Evolutionary conservation across 2,113 vertebrate species (phyloP), one percentile per base, ranked within the genome.

Genomic region (Hypomesus transpacificus): DNA sequence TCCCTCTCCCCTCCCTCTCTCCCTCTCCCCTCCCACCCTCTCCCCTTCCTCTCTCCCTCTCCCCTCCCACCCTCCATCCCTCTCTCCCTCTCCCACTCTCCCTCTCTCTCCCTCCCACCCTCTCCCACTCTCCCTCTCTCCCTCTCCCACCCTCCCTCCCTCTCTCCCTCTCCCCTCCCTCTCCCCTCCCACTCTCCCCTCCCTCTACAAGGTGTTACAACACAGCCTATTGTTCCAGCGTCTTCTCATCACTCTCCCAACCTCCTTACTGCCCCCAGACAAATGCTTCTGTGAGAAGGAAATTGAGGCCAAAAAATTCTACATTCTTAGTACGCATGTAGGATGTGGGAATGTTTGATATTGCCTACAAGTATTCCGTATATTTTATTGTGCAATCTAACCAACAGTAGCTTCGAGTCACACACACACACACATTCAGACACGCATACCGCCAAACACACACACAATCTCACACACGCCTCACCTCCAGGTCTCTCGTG

Each of bases 401-500:
- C 9, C 9, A 2, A 11, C 39, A 46, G 11, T 46, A 46, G 39
- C 7, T 8, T 46, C 7, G 31, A 56, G 14, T 18, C 16, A 18
- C 53, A 56, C 8, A 26, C 4, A 69, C 4, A 14, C 14, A 75
- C 14, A 20, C 21, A 62, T n/a, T n/a, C n/a, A n/a, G n/a, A n/a
- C n/a, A n/a, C n/a, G n/a, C n/a, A n/a, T n/a, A n/a, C n/a, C n/a
- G 13, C 14, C 66, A 92, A 4, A 34, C 31, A 34, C 31, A 34
- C 31, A 46, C 39, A 46, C 39, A 46, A 6, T 18, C 18, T 54
- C 16, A 18, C 53, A 56, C 16, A 56, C 16, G 14, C 64, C 92
- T 85, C 88, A 96, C 96, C 96, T 75, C 96, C 95, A 0, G 96
- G 94, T 4, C 94, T 92, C 75, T 96, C 93, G 0, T 97, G 95